Base-by-base conservation (phyloP, 2,888 invertebrate genomes). In the Eilema griseolum region DNA sequence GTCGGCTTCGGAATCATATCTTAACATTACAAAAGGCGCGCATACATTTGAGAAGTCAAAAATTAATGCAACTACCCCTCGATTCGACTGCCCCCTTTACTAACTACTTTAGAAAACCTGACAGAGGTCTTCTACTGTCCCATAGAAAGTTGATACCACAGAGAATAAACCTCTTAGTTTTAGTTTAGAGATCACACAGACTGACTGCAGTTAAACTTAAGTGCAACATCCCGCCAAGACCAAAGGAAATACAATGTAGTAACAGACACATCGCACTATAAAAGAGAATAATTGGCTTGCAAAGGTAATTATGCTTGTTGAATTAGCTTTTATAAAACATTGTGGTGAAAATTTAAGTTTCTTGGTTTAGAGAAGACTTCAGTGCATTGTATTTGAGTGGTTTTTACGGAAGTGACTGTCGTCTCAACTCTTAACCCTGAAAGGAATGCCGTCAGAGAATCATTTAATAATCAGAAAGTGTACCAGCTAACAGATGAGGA, bases 251-350 rank as follows among this genome's bases (percentile, higher is more conserved):
- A 79, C 87, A 86, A 85, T 87, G 89, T 28, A 52, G 26, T 83
- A 82, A 78, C 80, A 89, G 88, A 93, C 83, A 85, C 87, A 93
- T 92, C 83, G 90, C 88, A 82, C 92, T 88, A 90, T 93, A 89
- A 92, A 91, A 83, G 81, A 85, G 89, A 93, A 85, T 90, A 88
- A 93, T 90, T 86, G 82, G 76, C 84, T 78, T 14, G 65, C 80
- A 80, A 71, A 79, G 78, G 84, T 82, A 81, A 88, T 89, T 86
- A 85, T 76, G 79, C 83, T 81, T 77, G 85, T 85, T 88, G 85
- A 85, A 87, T 87, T 86, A 87, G 85, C 85, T 77, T 67, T 73
- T 73, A 62, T 71, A 74, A 73, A 72, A 71, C 78, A 70, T 74
- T 66, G 67, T 59, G 56, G 70, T 62, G 46, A 41, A 73, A 59